phyloP scores from a whole-genome alignment of 2,797 vertebrate genomes.

The Bradypodion ventrale region DNA sequence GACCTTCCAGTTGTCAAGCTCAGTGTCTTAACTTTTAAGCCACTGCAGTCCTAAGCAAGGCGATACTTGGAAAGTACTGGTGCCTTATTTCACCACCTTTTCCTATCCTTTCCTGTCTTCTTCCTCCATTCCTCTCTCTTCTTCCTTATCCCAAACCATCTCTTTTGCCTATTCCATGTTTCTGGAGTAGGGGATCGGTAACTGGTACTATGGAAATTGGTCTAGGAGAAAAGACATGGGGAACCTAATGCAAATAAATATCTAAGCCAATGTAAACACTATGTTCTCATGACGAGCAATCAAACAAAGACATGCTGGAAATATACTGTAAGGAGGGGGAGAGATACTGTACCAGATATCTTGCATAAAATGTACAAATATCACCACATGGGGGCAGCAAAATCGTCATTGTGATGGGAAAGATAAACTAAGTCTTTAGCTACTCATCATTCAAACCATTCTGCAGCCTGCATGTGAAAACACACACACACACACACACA shows the following conservation, averaged over 20 bases:
- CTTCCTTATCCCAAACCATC: not conserved
- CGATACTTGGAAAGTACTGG: too few relatives aligned
- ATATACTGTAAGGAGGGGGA: not conserved
- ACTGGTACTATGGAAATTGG: not conserved
- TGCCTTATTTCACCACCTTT: not conserved
- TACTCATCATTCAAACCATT: too few relatives aligned
- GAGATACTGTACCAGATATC: not conserved
- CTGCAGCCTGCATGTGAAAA: too few relatives aligned
- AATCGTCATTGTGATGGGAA: not conserved
- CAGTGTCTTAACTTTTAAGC: too few relatives aligned
- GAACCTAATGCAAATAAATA: not conserved
- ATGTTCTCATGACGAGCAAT: not conserved
- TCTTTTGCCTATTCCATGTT: not conserved
- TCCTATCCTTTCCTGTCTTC: not conserved
- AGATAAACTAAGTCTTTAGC: too few relatives aligned
- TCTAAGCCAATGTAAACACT: not conserved
- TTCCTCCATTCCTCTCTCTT: not conserved
- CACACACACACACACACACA: too few relatives aligned
- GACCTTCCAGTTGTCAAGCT: too few relatives aligned
- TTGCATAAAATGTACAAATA: not conserved
- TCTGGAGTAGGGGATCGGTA: not conserved
- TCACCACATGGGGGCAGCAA: slow-evolving; percentile 32
- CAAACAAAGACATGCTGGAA: not conserved
- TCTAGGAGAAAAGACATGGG: not conserved
- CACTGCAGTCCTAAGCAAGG: too few relatives aligned